Percentiles rank a stretch among this genome's conserved stretches.
These are phyloP conservation scores for Porites lobata DNA, from an alignment of 92 coral and sea anemone species.

Conservation along the genomic window DNA sequence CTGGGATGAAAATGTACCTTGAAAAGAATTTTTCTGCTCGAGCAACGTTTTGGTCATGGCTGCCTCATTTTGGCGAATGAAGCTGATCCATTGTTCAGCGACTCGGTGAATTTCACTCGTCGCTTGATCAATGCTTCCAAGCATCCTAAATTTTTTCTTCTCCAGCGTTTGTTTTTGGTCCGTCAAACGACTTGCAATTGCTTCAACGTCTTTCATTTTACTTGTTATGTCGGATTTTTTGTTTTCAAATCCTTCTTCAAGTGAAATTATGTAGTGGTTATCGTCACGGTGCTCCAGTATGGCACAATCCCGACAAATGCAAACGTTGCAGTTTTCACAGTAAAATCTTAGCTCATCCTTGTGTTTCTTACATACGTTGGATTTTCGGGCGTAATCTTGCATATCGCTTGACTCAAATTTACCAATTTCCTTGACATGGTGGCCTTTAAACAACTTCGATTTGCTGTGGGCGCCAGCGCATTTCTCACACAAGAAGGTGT, in stretches of 20 bases:
- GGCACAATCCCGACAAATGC: slow-evolving; percentile 70
- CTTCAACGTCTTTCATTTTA: slow-evolving; percentile 1
- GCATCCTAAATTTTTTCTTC: not conserved
- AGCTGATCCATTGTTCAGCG: slow-evolving; percentile 9
- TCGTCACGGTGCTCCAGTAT: slow-evolving; percentile 43
- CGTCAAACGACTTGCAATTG: not conserved
- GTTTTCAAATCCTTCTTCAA: slow-evolving; percentile 13
- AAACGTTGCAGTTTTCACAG: slow-evolving; percentile 45
- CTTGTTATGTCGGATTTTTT: slow-evolving; percentile 10
- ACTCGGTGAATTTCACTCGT: not conserved
- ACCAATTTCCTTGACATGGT: slow-evolving; percentile 26
- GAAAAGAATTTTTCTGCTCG: slow-evolving; percentile 8
- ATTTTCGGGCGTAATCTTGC: slow-evolving; percentile 19
- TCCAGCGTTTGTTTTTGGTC: not conserved
- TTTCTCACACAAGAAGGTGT: slow-evolving; percentile 11
- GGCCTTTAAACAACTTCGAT: not conserved
- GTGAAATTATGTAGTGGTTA: slow-evolving; percentile 19
- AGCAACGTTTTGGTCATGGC: slow-evolving; percentile 12
- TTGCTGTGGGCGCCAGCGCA: slow-evolving; percentile 7
- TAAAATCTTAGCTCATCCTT: slow-evolving; percentile 31
- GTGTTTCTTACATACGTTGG: slow-evolving; percentile 40
- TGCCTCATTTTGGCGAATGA: slow-evolving; percentile 22
- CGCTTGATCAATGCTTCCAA: slow-evolving; percentile 9
- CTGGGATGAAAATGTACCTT: not conserved
- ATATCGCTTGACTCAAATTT: slow-evolving; percentile 17